Base-by-base conservation (phyloP, 2,888 invertebrate species). In the Leptinotarsa juncta region DNA sequence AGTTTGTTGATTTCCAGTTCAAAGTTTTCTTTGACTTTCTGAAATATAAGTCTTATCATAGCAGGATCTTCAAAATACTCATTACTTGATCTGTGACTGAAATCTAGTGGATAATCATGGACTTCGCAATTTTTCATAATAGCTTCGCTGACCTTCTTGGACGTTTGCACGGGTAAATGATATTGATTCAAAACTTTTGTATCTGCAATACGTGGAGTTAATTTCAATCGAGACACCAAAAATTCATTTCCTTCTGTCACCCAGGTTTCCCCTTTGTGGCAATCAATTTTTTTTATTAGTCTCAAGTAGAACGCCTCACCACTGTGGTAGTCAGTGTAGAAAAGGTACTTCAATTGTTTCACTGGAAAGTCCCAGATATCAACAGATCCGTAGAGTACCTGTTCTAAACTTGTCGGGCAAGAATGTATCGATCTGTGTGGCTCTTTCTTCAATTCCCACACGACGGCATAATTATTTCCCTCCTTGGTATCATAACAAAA, bases 401-500 rank as follows among this genome's bases (percentile, higher is more conserved):
- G 62, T 62, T 62, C 62, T 42, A 62, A 16, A 3, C 16, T 16
- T 10, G 3, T 3, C 16, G 62, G 62, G n/a, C 62, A 62, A 2
- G 62, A 26, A 4, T 62, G 10, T 5, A 32, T 32, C 32, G 62
- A 32, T 62, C 3, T 42, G 42, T 10, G 1, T 16, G 3, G 5
- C 16, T 14, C 4, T 10, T 7, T 62, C n/a, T 32, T 42, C 18
- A 62, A 16, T 42, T 62, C n/a, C 62, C 62, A 62, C 12, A 62
- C 62, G 14, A 32, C 16, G 26, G 62, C 62, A n/a, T 26, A 32
- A 16, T 62, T 62, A 3, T 10, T 18, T 10, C 15, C 32, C n/a
- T n/a, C 42, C 62, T 62, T 32, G 32, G n/a, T 12, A 18, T 62
- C 62, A 42, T 62, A 62, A 62, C 62, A 62, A 62, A 62, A 62